Evolutionary conservation across 92 coral and sea anemone genomes (phyloP).

Genomic region (Actinernus sp.): DNA sequence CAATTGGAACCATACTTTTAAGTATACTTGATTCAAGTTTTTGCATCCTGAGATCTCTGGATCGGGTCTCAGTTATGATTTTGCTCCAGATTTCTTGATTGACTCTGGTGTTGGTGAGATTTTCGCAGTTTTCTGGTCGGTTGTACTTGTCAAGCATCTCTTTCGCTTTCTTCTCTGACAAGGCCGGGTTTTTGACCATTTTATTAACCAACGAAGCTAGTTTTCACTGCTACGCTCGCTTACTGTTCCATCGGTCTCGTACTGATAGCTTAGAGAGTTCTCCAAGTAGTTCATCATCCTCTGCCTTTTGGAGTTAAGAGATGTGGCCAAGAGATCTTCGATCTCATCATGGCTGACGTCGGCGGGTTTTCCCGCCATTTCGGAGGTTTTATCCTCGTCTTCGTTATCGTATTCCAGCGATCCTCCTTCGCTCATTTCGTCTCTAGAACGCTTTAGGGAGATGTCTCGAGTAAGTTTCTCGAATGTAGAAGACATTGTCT

Average conservation of each 20-base stretch:
- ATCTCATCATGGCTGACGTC: slow-evolving; percentile 10
- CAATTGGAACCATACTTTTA: slow-evolving; percentile 28
- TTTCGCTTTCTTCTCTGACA: slow-evolving; percentile 37
- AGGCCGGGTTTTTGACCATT: slow-evolving; percentile 35
- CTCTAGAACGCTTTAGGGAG: not conserved
- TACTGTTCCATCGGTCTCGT: slow-evolving; percentile 23
- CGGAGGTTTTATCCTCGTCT: slow-evolving; percentile 3
- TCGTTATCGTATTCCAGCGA: not conserved
- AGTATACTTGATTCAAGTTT: slow-evolving; percentile 37
- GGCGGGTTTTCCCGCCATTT: too few relatives aligned
- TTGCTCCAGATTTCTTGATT: slow-evolving; percentile 56
- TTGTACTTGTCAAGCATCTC: slow-evolving; percentile 32
- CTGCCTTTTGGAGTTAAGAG: slow-evolving; percentile 2
- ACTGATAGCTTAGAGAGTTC: slow-evolving; percentile 23
- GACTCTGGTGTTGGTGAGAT: slow-evolving; percentile 22
- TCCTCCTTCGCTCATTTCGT: not conserved
- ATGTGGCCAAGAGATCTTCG: slow-evolving; percentile 14
- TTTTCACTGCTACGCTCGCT: slow-evolving; percentile 22
- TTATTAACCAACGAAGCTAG: slow-evolving; percentile 43
- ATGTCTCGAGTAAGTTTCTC: not conserved
- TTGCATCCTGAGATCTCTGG: slow-evolving; percentile 41
- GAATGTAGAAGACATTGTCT: not conserved
- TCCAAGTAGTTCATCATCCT: slow-evolving; percentile 19
- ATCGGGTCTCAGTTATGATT: slow-evolving; percentile 22
- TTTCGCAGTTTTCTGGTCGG: slow-evolving; percentile 37